Evolutionary conservation across 2,888 invertebrate species (phyloP), one percentile per base, ranked within the genome.

Genomic region (Lymantria monacha): DNA sequence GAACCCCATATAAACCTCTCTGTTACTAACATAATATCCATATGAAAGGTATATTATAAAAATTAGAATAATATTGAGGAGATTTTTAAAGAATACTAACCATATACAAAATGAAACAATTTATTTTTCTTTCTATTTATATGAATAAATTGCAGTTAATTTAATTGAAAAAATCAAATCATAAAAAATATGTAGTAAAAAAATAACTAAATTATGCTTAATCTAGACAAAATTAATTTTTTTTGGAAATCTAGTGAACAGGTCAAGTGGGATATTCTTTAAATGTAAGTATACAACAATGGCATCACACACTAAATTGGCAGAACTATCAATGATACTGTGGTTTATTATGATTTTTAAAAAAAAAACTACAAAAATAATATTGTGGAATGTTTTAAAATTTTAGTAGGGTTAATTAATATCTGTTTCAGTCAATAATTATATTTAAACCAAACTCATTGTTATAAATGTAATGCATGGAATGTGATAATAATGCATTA

Each of bases 101-200:
- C 68, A 62, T 66, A 70, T 83, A 86, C 78, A 85, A 86, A 85
- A 84, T 76, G 78, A 81, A 87, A 85, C 74, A 71, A 75, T 85
- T 86, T 87, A 83, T 85, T 85, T 80, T 75, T 74, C 71, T 75
- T 83, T 77, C 79, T 81, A 83, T 83, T 79, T 61, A 76, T 75
- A 82, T 67, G 75, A 83, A 81, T 82, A 79, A 81, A 79, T 77
- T 78, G 79, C 74, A 72, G 72, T 65, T 74, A 77, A 74, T 76
- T 76, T 71, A 76, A 70, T 73, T 74, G 76, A 74, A 75, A 78
- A 77, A 74, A 74, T 69, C 70, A 75, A 71, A 72, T 74, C 78
- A 79, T 84, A 81, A 85, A 81, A 83, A 80, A 79, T 77, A 46
- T 75, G 73, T 79, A 79, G 78, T 69, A 79, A 65, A 61, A 58